These are phyloP conservation scores for Sebastes iracundus DNA, from an alignment of 2,797 vertebrate species.

Conservation along the genomic window DNA sequence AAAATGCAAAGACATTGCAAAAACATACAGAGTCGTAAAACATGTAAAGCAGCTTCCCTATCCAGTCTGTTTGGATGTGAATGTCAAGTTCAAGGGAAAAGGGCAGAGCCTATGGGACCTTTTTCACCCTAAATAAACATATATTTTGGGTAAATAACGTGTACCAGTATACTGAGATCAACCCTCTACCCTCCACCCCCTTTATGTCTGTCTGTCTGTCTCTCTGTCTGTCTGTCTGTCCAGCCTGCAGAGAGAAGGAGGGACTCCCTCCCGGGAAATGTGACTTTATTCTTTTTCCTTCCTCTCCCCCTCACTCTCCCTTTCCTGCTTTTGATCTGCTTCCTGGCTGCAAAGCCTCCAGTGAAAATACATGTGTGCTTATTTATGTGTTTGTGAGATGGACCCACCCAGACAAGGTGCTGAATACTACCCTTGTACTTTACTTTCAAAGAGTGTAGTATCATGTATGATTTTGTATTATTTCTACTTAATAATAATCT, in stretches of 20 bases:
- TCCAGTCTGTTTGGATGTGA: not conserved
- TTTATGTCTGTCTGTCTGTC: not conserved
- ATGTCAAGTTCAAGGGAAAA: not conserved
- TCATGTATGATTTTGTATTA: not conserved
- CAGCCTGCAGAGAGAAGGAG: not conserved
- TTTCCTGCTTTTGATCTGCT: slow-evolving; percentile 51
- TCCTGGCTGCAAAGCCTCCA: slow-evolving; percentile 24
- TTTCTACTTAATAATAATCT: not conserved
- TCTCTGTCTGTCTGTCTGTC: not conserved
- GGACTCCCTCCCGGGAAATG: slow-evolving; percentile 13
- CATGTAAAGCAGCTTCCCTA: not conserved
- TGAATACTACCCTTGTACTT: not conserved
- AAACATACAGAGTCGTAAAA: not conserved
- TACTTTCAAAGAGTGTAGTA: not conserved
- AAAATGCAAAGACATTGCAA: not conserved
- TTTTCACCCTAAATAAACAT: not conserved
- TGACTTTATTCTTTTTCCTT: slow-evolving; percentile 32
- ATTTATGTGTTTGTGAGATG: not conserved
- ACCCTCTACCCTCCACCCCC: too few relatives aligned
- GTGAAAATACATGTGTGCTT: slow-evolving; percentile 3
- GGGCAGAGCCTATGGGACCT: not conserved
- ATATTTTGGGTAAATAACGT: not conserved
- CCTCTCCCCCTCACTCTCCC: slow-evolving; percentile 22
- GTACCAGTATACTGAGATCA: not conserved
- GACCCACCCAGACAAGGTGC: not conserved